These are phyloP conservation scores for Martes martes DNA, from an alignment of 2,113 vertebrate species.

Conservation along the genomic window DNA sequence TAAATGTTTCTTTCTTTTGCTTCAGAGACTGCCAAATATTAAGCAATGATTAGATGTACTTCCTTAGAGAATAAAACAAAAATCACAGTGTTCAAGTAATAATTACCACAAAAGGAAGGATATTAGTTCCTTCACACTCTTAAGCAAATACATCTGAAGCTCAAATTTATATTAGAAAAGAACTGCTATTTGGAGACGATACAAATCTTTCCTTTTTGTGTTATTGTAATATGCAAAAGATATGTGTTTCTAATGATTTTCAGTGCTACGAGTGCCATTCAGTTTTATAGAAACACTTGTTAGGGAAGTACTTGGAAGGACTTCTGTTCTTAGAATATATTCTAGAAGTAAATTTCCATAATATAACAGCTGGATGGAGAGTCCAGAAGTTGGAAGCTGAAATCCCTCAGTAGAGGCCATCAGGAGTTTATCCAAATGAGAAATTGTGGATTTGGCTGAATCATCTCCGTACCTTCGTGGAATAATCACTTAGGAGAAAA, in stretches of 20 bases:
- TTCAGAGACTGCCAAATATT: constrained; percentile 53
- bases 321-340: not conserved
- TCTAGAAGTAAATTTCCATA: not conserved
- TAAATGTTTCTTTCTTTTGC: constrained; percentile 11
- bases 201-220: not conserved
- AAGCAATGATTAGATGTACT: constrained; percentile 50
- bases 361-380: not conserved
- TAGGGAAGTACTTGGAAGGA: not conserved
- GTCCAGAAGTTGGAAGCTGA: not conserved
- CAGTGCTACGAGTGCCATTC: not conserved
- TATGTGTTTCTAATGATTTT: not conserved
- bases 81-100: not conserved
- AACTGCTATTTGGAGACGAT: not conserved
- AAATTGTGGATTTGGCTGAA: not conserved
- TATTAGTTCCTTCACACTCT: not conserved
- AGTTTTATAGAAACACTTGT: not conserved
- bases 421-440: constrained; percentile 44
- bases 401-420: not conserved
- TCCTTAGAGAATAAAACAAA: not conserved
- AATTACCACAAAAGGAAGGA: constrained; percentile 40
- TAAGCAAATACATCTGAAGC: constrained; percentile 31
- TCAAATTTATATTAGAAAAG: constrained; percentile 10
- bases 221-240: not conserved
- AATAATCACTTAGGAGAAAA: constrained; percentile 7
- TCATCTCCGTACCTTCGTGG: not conserved